Evolutionary conservation across 2,888 invertebrate genomes (phyloP), one percentile per base, ranked within the genome.

Genomic region (Acanthosepion pharaonis): DNA sequence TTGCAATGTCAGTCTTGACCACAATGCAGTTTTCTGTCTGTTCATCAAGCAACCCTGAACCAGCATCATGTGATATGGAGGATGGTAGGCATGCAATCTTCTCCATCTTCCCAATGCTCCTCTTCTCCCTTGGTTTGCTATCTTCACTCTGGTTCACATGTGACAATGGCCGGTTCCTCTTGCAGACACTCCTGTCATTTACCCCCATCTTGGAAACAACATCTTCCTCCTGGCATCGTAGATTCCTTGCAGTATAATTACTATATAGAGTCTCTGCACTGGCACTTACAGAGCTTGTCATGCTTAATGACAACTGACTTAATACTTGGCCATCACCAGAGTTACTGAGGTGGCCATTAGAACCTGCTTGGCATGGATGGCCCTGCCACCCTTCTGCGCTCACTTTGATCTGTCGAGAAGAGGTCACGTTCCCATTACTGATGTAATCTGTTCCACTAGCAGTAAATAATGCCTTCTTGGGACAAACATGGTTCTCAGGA

Each of bases 1-100:
- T 78, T 78, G 78, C 15, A 78, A 78, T 33, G 9, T 93, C 93
- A 28, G 51, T 93, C 33, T 93, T 93, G 53, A 93, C 93, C n/a
- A 53, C 93, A 48, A 93, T 51, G 53, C 93, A 93, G 6, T 49
- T 93, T n/a, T 49, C 93, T 53, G 53, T 51, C 33, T 93, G 93
- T 53, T 93, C 93, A n/a, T 28, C n/a, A 6, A 18, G n/a, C 28
- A 42, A 28, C 18, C 33, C n/a, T n/a, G 49, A 93, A 6, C n/a
- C 18, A 25, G 48, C 15, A 51, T 93, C 93, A 51, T 93, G 53
- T 51, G 53, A n/a, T 18, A 49, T n/a, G 8, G 93, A 2, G 48
- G 49, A n/a, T 28, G 93, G 93, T 18, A 78, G 15, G n/a, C n/a
- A 59, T 23, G 59, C 20, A 49, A 42, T 6, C 25, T 92, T 92